Evolutionary conservation across 2,888 invertebrate genomes (phyloP).

Genomic region (Diaprepes abbreviatus): DNA sequence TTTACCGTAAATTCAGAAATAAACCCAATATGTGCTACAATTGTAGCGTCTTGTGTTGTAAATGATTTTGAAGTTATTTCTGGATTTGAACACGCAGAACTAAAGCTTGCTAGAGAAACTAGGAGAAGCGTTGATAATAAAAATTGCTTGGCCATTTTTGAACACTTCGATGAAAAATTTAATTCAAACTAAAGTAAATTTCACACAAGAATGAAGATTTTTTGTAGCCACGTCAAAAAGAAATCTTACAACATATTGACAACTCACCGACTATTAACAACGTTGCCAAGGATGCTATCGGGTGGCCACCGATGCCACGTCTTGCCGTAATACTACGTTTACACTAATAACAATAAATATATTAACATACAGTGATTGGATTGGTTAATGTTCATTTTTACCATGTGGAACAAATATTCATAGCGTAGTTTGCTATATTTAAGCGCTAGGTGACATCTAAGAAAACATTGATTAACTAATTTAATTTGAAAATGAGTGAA

Average conservation of each 20-base stretch:
- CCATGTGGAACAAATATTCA: too few relatives aligned
- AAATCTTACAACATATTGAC: conserved; percentile 25
- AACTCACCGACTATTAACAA: conserved; percentile 16
- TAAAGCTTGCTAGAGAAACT: conserved; percentile 51
- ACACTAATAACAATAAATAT: too few relatives aligned
- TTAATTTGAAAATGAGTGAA: too few relatives aligned
- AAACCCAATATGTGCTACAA: conserved; percentile 91
- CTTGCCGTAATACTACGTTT: not conserved
- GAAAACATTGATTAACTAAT: too few relatives aligned
- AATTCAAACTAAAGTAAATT: conserved; percentile 4
- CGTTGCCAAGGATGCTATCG: not conserved
- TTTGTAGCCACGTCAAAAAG: conserved; percentile 24
- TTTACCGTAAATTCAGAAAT: conserved; percentile 90
- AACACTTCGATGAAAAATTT: conserved; percentile 4
- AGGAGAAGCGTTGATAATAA: conserved; percentile 46
- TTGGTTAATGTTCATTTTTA: too few relatives aligned
- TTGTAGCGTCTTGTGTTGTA: conserved; percentile 93
- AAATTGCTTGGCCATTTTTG: conserved; percentile 50
- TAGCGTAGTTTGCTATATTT: too few relatives aligned
- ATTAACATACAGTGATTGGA: too few relatives aligned
- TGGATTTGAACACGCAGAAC: conserved; percentile 71
- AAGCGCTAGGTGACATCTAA: too few relatives aligned
- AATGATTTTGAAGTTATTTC: conserved; percentile 84
- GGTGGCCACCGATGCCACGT: not conserved
- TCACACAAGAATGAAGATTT: conserved; percentile 26